phyloP scores from a whole-genome alignment of 2,797 vertebrate species.

The Steatocranus sp. region DNA sequence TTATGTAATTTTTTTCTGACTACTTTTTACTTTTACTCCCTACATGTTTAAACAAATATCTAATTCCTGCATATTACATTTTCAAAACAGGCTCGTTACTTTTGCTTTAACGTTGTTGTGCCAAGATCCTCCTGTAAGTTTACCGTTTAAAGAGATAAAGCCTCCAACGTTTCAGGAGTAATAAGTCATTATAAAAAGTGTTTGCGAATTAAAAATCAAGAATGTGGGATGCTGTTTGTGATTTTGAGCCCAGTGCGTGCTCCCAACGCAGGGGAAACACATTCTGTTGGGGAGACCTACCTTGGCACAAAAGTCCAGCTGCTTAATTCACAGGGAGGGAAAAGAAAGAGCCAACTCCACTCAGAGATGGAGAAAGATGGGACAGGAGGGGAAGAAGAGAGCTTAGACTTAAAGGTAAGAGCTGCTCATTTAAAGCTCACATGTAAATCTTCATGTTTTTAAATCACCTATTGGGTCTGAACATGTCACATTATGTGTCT shows the following conservation, averaged over 20 bases:
- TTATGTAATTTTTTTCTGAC: fast-evolving
- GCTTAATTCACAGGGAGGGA: not conserved
- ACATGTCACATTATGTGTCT: not conserved
- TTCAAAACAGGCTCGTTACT: fast-evolving
- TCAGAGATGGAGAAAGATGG: not conserved
- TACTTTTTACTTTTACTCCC: not conserved
- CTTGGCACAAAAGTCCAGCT: not conserved
- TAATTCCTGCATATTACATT: not conserved
- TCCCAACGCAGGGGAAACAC: not conserved
- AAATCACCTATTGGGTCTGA: fast-evolving
- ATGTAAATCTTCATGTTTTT: fast-evolving
- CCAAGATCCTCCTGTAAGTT: not conserved
- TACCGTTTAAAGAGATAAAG: fast-evolving
- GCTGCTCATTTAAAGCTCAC: not conserved
- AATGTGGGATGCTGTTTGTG: fast-evolving
- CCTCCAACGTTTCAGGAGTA: not conserved
- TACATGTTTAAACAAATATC: not conserved
- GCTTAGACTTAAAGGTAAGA: not conserved
- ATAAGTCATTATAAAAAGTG: not conserved
- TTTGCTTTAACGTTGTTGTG: not conserved
- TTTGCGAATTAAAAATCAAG: not conserved
- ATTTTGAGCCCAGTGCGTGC: not conserved
- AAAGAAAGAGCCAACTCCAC: not conserved
- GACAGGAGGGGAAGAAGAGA: not conserved
- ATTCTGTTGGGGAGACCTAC: not conserved